phyloP scores from a whole-genome alignment of 2,113 vertebrate species.

The Halcyon senegalensis region DNA sequence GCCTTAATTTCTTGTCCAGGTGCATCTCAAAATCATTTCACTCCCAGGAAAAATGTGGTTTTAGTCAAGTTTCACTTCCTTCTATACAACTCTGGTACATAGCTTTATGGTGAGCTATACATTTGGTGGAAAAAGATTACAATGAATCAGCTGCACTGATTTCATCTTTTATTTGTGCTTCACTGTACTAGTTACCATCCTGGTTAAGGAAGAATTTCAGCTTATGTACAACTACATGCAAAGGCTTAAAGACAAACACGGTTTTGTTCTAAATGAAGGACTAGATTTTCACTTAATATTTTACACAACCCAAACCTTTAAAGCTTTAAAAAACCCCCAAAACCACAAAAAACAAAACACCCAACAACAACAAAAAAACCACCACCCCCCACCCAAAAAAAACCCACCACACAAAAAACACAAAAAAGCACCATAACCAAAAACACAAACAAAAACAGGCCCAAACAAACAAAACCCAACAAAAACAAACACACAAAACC shows the following conservation, averaged over 20 bases:
- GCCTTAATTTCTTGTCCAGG: neutral
- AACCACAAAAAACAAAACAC: neutral
- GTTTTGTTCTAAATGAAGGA: neutral
- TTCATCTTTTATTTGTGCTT: neutral
- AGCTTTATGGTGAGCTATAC: neutral
- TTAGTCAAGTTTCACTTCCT: neutral
- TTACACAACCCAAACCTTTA: neutral
- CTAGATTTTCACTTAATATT: neutral
- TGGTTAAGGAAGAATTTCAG: neutral
- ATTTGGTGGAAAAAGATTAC: neutral
- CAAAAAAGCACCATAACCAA: neutral
- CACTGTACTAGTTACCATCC: neutral
- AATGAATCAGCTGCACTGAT: neutral
- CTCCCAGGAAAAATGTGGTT: neutral
- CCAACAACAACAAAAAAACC: neutral
- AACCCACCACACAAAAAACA: neutral
- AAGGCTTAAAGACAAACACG: neutral
- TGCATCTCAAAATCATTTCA: rapidly evolving
- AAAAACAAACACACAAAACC: neutral
- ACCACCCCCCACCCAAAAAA: too few relatives aligned
- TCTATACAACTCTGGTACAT: neutral
- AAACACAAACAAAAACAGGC: neutral
- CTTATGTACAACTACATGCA: neutral
- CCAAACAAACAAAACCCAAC: neutral
- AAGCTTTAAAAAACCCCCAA: neutral